Evolutionary conservation across 1,140 invertebrate genomes (phyloP).

Genomic region (Tenebrio molitor): DNA sequence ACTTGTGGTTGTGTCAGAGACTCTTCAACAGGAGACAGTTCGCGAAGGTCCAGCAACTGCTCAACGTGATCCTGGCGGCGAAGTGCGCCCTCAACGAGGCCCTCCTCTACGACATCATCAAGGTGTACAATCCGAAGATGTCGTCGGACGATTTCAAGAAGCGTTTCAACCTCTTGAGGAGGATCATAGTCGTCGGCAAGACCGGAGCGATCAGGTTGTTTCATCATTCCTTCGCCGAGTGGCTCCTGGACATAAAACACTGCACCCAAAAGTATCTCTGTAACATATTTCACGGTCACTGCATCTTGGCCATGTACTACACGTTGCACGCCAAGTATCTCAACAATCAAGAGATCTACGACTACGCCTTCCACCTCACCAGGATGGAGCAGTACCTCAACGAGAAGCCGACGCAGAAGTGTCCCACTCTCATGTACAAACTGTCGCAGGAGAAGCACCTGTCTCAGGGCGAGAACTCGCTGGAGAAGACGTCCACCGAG

Average conservation of each 20-base stretch:
- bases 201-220: constrained; percentile 82
- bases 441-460: constrained; percentile 58
- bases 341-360: constrained; percentile 70
- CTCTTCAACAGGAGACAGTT: constrained; percentile 92
- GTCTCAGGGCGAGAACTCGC: constrained; percentile 53
- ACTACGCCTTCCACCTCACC: constrained; percentile 72
- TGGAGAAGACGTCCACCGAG: constrained; percentile 63
- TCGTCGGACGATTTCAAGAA: constrained; percentile 89
- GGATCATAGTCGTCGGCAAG: constrained; percentile 76
- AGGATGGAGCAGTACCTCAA: constrained; percentile 69
- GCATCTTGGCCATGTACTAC: constrained; percentile 89
- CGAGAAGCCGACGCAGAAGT: constrained; percentile 62
- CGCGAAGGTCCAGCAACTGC: constrained; percentile 85
- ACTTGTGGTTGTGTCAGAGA: constrained; percentile 94
- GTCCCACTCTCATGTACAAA: constrained; percentile 60
- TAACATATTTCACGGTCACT: constrained; percentile 88
- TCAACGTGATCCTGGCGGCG: constrained; percentile 91
- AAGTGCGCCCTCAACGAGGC: constrained; percentile 86
- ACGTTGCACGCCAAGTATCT: constrained; percentile 63
- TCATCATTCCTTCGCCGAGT: constrained; percentile 94
- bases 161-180: constrained; percentile 82
- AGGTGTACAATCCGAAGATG: constrained; percentile 84
- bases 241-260: constrained; percentile 96
- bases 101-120: constrained; percentile 85
- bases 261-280: constrained; percentile 96